Base-by-base conservation (phyloP, 2,113 vertebrate species). In the Saccopteryx leptura region DNA sequence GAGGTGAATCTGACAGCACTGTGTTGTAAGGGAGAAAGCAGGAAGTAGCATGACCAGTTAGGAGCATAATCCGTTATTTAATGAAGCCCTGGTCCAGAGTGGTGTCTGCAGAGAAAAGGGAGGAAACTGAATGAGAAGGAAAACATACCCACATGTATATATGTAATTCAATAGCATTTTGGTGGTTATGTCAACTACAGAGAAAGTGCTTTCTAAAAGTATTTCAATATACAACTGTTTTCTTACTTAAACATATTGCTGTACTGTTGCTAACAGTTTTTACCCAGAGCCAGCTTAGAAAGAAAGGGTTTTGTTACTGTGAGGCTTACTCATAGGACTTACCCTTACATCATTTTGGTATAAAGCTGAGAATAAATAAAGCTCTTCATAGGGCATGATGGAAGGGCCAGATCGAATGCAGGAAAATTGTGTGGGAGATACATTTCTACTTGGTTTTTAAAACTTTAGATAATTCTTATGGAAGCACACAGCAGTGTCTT, bases 281-380 rank as follows among this genome's bases (percentile, higher is more conserved):
- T 72, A 82, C 18, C 21, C 56, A 74, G 80, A 81, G 52, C 12
- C 28, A 81, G 46, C 52, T 93, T 90, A 84, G 54, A 68, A 74
- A 84, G 54, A 68, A 74, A 23, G 6, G 48, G 18, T 50, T 95
- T 92, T 94, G 54, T 76, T 93, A 65, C 46, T 2, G 3, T 60
- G 94, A 80, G 50, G 1, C 28, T 94, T 85, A 91, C 65, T 94
- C 68, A 81, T 17, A 80, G 69, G 69, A 46, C 66, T 96, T 66
- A 68, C 54, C 60, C 56, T 95, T 68, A 84, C 81, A 71, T 81
- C 56, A 60, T 65, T 94, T 52, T 71, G 81, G 60, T 88, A 95
- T 71, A 81, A 78, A 90, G 39, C n/a, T 65, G 54, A 68, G 18
- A 93, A 95, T 88, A 88, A 84, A 96, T 63, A 81, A n/a, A 90